Percentiles rank a stretch among this genome's conserved stretches.
Evolutionary conservation across 1,140 invertebrate species (phyloP).

Genomic region (Polyergus mexicanus): DNA sequence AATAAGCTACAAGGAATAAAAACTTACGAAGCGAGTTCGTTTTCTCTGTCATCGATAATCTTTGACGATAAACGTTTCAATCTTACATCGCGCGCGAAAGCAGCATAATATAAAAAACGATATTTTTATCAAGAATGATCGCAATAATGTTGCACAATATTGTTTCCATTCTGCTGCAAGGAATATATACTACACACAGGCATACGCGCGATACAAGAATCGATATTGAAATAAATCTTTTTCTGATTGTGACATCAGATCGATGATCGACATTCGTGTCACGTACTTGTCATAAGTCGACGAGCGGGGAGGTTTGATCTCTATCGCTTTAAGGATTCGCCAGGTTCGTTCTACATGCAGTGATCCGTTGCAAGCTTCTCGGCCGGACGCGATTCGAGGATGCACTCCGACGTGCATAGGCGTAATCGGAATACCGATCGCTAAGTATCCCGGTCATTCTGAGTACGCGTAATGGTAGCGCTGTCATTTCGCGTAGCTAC

Average conservation of each 20-base stretch:
- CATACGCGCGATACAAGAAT: neutral
- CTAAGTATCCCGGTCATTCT: conserved; percentile 42
- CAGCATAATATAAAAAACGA: neutral
- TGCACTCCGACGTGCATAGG: conserved; percentile 26
- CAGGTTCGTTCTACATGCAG: conserved; percentile 15
- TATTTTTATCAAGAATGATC: neutral
- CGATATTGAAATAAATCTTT: conserved; percentile 3
- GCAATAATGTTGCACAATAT: neutral
- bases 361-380: conserved; percentile 9
- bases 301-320: conserved; percentile 8
- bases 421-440: conserved; percentile 47
- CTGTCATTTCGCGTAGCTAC: conserved; percentile 51
- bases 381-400: conserved; percentile 36
- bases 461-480: conserved; percentile 32
- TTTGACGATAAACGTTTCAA: conserved; percentile 36
- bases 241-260: neutral
- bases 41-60: conserved; percentile 47
- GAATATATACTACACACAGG: neutral
- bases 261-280: conserved; percentile 9
- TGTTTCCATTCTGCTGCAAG: neutral
- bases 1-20: conserved; percentile 11
- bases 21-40: conserved; percentile 22
- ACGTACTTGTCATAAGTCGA: conserved; percentile 44
- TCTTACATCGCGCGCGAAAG: neutral
- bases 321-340: conserved; percentile 36